phyloP scores from a whole-genome alignment of 2,113 vertebrate species.

The Rhagologus leucostigma region DNA sequence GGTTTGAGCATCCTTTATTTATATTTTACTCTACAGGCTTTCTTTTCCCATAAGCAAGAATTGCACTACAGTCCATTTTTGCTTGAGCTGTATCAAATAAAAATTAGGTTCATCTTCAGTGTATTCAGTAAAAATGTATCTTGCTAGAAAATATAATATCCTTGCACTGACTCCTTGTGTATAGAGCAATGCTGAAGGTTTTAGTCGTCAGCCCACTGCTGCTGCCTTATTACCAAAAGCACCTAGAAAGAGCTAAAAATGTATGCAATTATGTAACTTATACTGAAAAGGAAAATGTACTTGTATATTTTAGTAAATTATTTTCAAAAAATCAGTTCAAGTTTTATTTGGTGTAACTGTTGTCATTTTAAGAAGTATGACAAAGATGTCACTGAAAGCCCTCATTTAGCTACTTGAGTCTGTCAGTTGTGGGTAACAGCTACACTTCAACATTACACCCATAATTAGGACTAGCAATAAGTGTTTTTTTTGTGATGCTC shows the following conservation, averaged over 20 bases:
- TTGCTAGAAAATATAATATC: constrained; percentile 4
- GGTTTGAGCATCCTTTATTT: background rate
- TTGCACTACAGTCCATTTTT: constrained; percentile 31
- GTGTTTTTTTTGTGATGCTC: background rate
- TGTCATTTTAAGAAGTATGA: background rate
- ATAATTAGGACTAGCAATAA: background rate
- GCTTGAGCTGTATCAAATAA: constrained; percentile 17
- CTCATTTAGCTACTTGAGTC: background rate
- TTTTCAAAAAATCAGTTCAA: background rate
- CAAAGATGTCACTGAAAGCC: background rate
- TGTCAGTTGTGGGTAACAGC: background rate
- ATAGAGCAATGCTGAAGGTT: background rate
- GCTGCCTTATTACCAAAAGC: constrained; percentile 67
- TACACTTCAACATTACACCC: background rate
- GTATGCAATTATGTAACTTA: constrained; percentile 70
- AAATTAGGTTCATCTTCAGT: background rate
- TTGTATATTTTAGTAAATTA: constrained; percentile 64
- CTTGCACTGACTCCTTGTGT: constrained; percentile 8
- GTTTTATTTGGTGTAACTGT: background rate
- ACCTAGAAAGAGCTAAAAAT: constrained; percentile 59
- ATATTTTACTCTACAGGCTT: background rate
- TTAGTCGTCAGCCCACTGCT: background rate
- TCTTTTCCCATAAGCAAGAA: constrained; percentile 33
- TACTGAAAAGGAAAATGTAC: constrained; percentile 42
- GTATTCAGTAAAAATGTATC: constrained; percentile 30